These are phyloP conservation scores for Naja naja DNA, from an alignment of 2,113 vertebrate species.

Conservation along the genomic window DNA sequence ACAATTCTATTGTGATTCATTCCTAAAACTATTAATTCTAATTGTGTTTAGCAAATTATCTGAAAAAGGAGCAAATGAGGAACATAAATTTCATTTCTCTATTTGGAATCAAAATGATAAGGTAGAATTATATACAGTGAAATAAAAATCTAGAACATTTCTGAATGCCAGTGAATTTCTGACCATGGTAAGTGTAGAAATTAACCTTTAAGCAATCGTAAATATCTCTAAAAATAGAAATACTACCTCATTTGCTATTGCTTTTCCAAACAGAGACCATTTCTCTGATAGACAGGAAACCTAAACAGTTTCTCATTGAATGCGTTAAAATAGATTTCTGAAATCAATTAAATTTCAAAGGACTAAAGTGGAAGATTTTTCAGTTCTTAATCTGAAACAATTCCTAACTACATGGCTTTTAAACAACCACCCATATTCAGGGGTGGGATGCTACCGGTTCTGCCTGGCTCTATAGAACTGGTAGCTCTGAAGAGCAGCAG, in stretches of 20 bases:
- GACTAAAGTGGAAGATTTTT: neutral
- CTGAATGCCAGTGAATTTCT: neutral
- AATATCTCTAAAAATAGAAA: neutral
- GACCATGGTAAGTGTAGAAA: neutral
- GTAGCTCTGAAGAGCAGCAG: too few species aligned
- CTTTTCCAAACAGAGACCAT: neutral
- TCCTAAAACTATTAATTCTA: neutral
- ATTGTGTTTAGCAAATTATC: neutral
- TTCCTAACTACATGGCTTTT: neutral
- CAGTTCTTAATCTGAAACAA: neutral
- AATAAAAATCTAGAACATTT: neutral
- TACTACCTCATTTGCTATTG: neutral
- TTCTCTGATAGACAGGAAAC: neutral
- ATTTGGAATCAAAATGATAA: neutral
- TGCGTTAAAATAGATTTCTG: neutral
- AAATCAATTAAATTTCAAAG: neutral
- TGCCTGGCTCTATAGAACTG: too few species aligned
- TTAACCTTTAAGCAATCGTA: neutral
- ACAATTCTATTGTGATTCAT: neutral
- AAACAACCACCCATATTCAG: neutral
- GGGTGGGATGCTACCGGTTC: too few species aligned
- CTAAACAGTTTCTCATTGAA: neutral
- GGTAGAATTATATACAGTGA: neutral
- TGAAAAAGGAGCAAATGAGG: neutral
- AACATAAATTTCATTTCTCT: neutral